A percentile compares a stretch with the other conserved stretches of the same genome.
Evolutionary conservation across 2,797 vertebrate species (phyloP).

Genomic region (Anas flavirostris): DNA sequence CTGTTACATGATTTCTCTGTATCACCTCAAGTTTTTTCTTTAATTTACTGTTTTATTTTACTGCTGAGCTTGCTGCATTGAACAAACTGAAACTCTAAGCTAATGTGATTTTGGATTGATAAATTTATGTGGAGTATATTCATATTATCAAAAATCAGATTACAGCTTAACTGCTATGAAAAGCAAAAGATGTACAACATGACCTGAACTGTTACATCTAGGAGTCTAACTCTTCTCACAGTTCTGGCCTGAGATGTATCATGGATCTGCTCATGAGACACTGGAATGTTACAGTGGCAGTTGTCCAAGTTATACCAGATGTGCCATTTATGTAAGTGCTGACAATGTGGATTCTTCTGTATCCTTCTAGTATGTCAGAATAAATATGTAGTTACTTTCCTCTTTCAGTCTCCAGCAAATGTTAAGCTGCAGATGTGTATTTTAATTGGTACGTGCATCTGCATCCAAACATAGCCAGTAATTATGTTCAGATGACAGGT

Average conservation of each 20-base stretch:
- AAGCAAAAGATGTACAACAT: neutral
- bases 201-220: neutral
- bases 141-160: neutral
- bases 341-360: neutral
- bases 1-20: neutral
- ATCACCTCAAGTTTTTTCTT: neutral
- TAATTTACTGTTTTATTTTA: neutral
- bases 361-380: neutral
- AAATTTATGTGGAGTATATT: neutral
- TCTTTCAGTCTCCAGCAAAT: neutral
- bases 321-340: neutral
- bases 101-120: neutral
- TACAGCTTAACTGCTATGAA: neutral
- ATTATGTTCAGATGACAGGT: neutral
- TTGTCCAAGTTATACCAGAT: neutral
- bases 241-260: neutral
- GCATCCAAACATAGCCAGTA: neutral
- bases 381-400: neutral
- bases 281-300: neutral
- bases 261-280: neutral
- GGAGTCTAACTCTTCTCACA: neutral
- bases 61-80: neutral
- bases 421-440: neutral
- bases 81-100: neutral
- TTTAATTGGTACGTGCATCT: neutral